Evolutionary conservation across 2,888 invertebrate species (phyloP), one percentile per base, ranked within the genome.

Genomic region (Cephus runcator): DNA sequence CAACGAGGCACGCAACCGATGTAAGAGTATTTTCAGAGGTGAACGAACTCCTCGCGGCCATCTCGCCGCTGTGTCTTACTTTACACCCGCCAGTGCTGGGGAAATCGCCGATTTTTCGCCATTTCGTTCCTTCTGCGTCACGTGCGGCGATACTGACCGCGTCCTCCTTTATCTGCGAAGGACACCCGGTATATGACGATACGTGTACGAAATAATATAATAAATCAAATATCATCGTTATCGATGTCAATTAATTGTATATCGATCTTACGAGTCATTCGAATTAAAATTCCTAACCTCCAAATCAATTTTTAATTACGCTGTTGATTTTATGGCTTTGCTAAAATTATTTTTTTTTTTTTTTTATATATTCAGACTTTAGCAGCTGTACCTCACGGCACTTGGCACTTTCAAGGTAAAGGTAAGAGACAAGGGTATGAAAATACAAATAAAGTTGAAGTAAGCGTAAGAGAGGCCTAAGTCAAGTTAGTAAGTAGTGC

Each of bases 401-500:
- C 56, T 56, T 23, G 23, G 23, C 56, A 56, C 56, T 23, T 23
- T 56, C 56, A 80, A 79, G 81, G 80, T 81, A 81, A 81, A 81
- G 81, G 81, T 82, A 82, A 81, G 76, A 80, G 75, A 23, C 56
- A 23, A 56, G 56, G 56, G 9, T 56, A 23, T 75, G 77, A 40
- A 56, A 6, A 56, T 56, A 56, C 4, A 56, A 23, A 9, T 56
- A 56, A 56, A 56, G 23, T 56, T 23, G 0, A 56, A 56, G 56
- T 56, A 56, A 56, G 56, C 40, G 40, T 23, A 40, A 15, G 40
- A 56, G 56, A 56, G 23, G 31, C 15, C 84, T 86, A 85, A 84
- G 86, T 84, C 85, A 87, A 86, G 87, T 86, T 87, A 89, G 90
- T 90, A 91, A 91, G 91, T 91, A 91, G 90, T 91, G 91, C 91